These are phyloP conservation scores for Drosophila cognata DNA, from an alignment of 2,888 invertebrate genomes.

Conservation along the genomic window DNA sequence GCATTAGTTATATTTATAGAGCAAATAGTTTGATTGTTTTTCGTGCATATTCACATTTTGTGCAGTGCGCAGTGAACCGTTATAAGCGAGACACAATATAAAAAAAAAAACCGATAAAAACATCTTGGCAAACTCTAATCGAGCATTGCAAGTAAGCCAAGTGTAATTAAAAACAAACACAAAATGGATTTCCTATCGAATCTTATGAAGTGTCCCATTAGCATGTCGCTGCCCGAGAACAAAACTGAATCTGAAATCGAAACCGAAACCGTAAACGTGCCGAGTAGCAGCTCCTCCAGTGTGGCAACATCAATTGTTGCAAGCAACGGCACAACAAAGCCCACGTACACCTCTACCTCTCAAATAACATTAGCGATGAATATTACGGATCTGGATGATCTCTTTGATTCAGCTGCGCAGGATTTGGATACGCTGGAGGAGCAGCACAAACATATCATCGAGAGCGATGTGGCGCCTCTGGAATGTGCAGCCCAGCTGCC, in stretches of 20 bases:
- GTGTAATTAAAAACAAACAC: slow-evolving; percentile 29
- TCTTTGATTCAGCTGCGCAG: slow-evolving; percentile 56
- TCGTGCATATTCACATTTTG: slow-evolving; percentile 28
- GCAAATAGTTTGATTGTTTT: slow-evolving; percentile 40
- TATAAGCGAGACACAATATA: not conserved
- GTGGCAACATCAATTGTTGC: slow-evolving; percentile 2
- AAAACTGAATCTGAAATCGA: not conserved
- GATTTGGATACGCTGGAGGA: slow-evolving; percentile 52
- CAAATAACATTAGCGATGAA: slow-evolving; percentile 42
- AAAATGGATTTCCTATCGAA: slow-evolving; percentile 84
- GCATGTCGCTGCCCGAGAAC: slow-evolving; percentile 53
- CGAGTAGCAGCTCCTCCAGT: slow-evolving; percentile 9
- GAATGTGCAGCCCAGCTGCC: not conserved
- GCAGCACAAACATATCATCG: slow-evolving; percentile 41
- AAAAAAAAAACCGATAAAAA: not conserved
- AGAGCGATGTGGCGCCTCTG: slow-evolving; percentile 5
- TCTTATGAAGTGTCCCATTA: slow-evolving; percentile 82
- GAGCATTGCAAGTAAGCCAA: slow-evolving; percentile 64
- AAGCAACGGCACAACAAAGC: not conserved
- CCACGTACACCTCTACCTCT: slow-evolving; percentile 2
- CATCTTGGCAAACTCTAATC: slow-evolving; percentile 58
- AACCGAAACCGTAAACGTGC: not conserved
- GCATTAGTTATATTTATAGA: not conserved
- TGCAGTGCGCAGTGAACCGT: slow-evolving; percentile 56
- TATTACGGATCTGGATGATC: slow-evolving; percentile 38